A percentile compares a stretch with the other conserved stretches of the same genome.
Evolutionary conservation across 2,797 vertebrate species (phyloP).

Genomic region (Melanotaenia parkinsoni): DNA sequence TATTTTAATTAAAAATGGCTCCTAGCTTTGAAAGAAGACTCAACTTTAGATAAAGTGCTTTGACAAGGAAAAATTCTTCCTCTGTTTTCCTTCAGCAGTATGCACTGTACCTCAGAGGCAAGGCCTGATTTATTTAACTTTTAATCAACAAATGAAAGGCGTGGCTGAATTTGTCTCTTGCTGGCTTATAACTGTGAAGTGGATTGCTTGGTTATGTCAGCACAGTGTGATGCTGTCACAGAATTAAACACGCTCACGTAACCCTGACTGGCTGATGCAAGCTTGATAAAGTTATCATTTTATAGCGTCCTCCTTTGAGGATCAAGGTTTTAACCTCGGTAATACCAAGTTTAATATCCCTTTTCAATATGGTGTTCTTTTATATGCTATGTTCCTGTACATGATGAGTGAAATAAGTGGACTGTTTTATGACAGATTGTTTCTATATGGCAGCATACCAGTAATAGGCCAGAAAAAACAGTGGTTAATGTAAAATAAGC

Average conservation of each 20-base stretch:
- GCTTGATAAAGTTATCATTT: background rate
- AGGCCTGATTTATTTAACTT: constrained; percentile 10
- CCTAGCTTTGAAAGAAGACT: background rate
- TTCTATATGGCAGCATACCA: background rate
- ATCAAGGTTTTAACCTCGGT: background rate
- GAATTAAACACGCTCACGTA: constrained; percentile 25
- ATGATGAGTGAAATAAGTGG: background rate
- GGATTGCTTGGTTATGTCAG: constrained; percentile 26
- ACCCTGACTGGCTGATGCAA: constrained; percentile 6
- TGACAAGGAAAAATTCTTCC: background rate
- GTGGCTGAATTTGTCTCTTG: background rate
- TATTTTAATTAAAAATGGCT: constrained; percentile 1
- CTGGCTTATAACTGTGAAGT: constrained; percentile 16
- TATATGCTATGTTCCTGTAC: background rate
- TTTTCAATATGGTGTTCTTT: background rate
- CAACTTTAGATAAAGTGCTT: background rate
- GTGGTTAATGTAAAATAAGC: background rate
- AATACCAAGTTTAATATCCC: background rate
- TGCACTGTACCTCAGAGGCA: constrained; percentile 1
- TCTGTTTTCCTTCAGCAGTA: background rate
- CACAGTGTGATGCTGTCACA: constrained; percentile 4
- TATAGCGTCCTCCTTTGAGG: background rate
- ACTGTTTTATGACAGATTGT: background rate
- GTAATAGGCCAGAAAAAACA: background rate
- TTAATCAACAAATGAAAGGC: constrained; percentile 30